Evolutionary conservation across 2,797 vertebrate genomes (phyloP).

Genomic region (Perodicticus potto): DNA sequence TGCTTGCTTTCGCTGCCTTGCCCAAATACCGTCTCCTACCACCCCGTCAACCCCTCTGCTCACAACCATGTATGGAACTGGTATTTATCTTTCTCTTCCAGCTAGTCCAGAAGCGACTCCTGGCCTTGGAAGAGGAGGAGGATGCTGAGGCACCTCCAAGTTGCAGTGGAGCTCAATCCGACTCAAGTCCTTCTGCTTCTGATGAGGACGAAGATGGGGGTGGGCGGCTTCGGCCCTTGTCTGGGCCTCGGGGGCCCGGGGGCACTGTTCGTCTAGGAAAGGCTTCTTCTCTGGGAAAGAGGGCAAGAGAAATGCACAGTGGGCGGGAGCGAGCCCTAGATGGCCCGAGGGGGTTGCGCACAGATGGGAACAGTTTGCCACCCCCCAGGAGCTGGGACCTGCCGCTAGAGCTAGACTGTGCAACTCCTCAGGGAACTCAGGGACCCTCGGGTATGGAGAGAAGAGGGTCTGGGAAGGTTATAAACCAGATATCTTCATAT

Average conservation of each 20-base stretch:
- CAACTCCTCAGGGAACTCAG: slow-evolving; percentile 16
- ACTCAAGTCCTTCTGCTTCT: slow-evolving; percentile 81
- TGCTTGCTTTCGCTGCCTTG: background rate
- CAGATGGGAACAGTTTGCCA: background rate
- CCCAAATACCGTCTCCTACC: background rate
- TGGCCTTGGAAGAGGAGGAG: slow-evolving; percentile 79
- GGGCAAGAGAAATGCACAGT: slow-evolving; percentile 52
- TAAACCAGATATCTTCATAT: background rate
- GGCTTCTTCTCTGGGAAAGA: slow-evolving; percentile 61
- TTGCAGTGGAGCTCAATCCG: slow-evolving; percentile 70
- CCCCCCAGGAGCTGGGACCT: slow-evolving; percentile 57
- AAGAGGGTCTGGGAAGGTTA: slow-evolving; percentile 10
- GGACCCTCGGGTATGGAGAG: background rate
- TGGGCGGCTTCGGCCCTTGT: slow-evolving; percentile 37
- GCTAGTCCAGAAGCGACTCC: slow-evolving; percentile 83
- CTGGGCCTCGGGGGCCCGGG: slow-evolving; percentile 36
- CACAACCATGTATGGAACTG: background rate
- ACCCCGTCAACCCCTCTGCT: background rate
- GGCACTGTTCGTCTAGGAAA: slow-evolving; percentile 10
- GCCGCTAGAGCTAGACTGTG: slow-evolving; percentile 51
- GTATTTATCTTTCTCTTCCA: slow-evolving; percentile 61
- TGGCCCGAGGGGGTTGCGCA: background rate
- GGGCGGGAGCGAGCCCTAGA: slow-evolving; percentile 15
- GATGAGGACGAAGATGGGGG: slow-evolving; percentile 83
- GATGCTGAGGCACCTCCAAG: slow-evolving; percentile 57